Evolutionary conservation across 2,888 invertebrate genomes (phyloP).

Genomic region (Lacanobia oleracea): DNA sequence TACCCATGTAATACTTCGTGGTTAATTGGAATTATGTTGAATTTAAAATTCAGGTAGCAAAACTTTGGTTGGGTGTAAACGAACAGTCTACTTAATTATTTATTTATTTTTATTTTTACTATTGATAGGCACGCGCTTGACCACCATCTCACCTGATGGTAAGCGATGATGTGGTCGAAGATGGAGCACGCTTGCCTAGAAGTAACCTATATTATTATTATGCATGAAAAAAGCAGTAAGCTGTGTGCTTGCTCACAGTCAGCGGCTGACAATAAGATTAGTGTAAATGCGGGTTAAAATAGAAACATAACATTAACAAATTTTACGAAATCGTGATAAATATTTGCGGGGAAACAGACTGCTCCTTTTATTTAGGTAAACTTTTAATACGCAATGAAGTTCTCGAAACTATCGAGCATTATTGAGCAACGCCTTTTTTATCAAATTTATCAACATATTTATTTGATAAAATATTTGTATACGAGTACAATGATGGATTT

Average conservation of each 20-base stretch:
- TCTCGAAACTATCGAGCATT: background rate
- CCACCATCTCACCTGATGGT: no score
- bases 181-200: no score
- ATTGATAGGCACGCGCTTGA: no score
- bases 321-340: conserved; percentile 5
- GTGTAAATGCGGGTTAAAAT: background rate
- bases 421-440: no score
- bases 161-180: no score
- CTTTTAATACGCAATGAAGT: background rate
- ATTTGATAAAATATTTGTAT: conserved; percentile 2
- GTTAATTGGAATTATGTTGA: no score
- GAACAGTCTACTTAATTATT: background rate
- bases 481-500: background rate
- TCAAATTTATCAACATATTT: background rate
- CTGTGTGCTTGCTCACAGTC: background rate
- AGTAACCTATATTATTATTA: no score
- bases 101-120: no score
- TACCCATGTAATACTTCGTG: no score
- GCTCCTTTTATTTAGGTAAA: background rate
- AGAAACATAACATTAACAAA: background rate
- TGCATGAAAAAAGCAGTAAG: background rate
- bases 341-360: background rate
- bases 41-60: background rate
- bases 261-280: background rate
- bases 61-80: background rate